A percentile compares a stretch with the other conserved stretches of the same genome.
phyloP scores from a whole-genome alignment of 2,797 vertebrate species.

The Xyrichtys novacula region DNA sequence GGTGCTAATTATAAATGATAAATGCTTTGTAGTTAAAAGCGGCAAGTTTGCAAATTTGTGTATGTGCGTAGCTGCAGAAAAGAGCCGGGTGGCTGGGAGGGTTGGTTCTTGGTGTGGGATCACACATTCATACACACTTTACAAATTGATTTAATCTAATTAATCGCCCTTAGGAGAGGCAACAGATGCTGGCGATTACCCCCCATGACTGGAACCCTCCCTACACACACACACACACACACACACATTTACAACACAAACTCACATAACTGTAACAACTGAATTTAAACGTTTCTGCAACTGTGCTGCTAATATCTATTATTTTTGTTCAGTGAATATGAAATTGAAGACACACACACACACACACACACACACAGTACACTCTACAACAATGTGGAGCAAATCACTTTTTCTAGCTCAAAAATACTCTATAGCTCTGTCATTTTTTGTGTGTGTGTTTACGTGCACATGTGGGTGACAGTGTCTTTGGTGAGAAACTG shows the following conservation, averaged over 20 bases:
- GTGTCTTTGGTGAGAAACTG: slow-evolving; percentile 27
- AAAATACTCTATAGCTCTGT: background rate
- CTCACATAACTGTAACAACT: slow-evolving; percentile 58
- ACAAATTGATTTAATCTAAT: slow-evolving; percentile 85
- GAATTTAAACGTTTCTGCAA: slow-evolving; percentile 37
- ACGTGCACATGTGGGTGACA: slow-evolving; percentile 5
- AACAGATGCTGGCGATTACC: slow-evolving; percentile 84
- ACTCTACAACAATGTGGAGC: background rate
- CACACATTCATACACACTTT: slow-evolving; percentile 72
- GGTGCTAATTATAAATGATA: slow-evolving; percentile 52
- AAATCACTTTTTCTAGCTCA: slow-evolving; percentile 3
- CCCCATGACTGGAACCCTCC: slow-evolving; percentile 51
- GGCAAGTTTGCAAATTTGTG: slow-evolving; percentile 29
- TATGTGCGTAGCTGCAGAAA: slow-evolving; percentile 29
- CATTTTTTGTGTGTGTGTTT: background rate
- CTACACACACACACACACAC: slow-evolving; percentile 23
- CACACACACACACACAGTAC: background rate
- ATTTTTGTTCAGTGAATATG: slow-evolving; percentile 21
- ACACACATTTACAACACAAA: background rate
- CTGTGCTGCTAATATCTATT: slow-evolving; percentile 16
- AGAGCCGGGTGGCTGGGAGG: slow-evolving; percentile 20
- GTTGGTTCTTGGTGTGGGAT: slow-evolving; percentile 51
- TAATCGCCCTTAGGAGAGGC: slow-evolving; percentile 84
- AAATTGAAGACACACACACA: slow-evolving; percentile 7
- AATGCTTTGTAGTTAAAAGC: slow-evolving; percentile 38